Evolutionary conservation across 2,888 invertebrate genomes (phyloP).

Genomic region (Gibbula magus): DNA sequence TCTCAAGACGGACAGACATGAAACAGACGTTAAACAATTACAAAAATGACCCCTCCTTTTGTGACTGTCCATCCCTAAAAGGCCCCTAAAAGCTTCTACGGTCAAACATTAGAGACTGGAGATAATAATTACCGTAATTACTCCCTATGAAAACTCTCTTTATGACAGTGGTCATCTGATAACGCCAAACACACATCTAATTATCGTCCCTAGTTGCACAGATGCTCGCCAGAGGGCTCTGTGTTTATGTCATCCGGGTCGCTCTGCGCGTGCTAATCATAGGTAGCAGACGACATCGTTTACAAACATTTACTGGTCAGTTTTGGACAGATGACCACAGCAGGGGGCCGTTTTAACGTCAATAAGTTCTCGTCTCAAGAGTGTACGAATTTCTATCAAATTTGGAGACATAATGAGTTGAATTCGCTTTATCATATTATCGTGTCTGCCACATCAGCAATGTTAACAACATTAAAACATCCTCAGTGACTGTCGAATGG

Average conservation of each 20-base stretch:
- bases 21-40: slow-evolving; percentile 4
- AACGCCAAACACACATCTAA: slow-evolving; percentile 19
- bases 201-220: slow-evolving; percentile 2
- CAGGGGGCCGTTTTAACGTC: not conserved
- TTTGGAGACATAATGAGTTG: no score
- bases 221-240: slow-evolving; percentile 21
- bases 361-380: no score
- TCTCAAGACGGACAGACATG: not conserved
- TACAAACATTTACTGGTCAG: slow-evolving; percentile 17
- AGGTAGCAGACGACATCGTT: slow-evolving; percentile 22
- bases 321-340: slow-evolving; percentile 1
- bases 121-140: slow-evolving; percentile 22
- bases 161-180: not conserved
- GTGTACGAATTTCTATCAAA: no score
- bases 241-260: slow-evolving; percentile 1
- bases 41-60: not conserved
- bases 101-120: not conserved
- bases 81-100: not conserved
- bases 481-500: no score
- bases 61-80: not conserved
- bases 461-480: no score
- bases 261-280: slow-evolving; percentile 19
- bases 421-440: no score
- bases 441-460: no score
- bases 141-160: not conserved